Percentiles rank a stretch among this genome's conserved stretches.
Evolutionary conservation across 1,140 invertebrate genomes (phyloP).

Genomic region (Oreohelix idahoensis): DNA sequence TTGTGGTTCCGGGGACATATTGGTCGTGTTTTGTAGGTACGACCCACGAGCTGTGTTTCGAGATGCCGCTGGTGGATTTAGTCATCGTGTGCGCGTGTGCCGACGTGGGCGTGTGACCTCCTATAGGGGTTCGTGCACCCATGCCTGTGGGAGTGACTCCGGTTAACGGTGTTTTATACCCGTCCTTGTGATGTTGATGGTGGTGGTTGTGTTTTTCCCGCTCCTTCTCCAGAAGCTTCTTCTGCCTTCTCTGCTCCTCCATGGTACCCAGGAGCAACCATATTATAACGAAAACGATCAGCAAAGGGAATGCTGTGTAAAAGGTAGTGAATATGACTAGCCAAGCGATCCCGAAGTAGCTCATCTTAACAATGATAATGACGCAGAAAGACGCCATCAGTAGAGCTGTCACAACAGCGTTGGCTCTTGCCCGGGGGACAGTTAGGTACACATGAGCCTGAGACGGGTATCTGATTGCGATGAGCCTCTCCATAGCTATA

Average conservation of each 20-base stretch:
- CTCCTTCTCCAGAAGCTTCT: neutral
- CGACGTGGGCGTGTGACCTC: neutral
- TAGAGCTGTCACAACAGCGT: neutral
- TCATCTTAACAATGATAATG: slow-evolving; percentile 31
- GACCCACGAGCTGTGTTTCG: neutral
- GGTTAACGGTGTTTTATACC: neutral
- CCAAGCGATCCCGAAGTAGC: slow-evolving; percentile 25
- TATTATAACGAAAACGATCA: slow-evolving; percentile 2
- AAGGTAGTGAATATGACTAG: slow-evolving; percentile 20
- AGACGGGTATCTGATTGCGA: neutral
- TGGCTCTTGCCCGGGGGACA: neutral
- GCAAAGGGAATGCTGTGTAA: slow-evolving; percentile 23
- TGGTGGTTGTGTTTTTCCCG: neutral
- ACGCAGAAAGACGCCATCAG: neutral
- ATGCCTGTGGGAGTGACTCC: neutral
- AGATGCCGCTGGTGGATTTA: neutral
- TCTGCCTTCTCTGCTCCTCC: neutral
- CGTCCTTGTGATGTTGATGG: neutral
- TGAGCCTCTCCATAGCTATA: slow-evolving; percentile 18
- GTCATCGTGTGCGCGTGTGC: neutral
- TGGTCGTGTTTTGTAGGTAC: neutral
- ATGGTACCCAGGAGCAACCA: neutral
- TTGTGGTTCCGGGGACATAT: neutral
- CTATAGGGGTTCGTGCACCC: neutral
- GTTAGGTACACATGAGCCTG: neutral